Evolutionary conservation across 2,888 invertebrate species (phyloP).

Genomic region (Drosophila mercatorum): DNA sequence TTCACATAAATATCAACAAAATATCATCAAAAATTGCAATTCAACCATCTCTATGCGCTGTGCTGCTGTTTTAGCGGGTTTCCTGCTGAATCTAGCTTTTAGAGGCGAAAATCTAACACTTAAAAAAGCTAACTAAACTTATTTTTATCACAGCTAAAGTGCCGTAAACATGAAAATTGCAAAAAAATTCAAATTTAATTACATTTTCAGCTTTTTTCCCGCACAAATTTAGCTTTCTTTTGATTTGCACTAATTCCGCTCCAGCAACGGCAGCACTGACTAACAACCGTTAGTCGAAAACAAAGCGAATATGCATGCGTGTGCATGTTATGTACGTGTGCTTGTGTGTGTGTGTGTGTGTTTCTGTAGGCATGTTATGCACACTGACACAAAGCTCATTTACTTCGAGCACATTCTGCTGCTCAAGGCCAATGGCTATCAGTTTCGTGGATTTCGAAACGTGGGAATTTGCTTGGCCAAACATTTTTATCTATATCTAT

Average conservation of each 20-base stretch:
- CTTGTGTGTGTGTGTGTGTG: no score
- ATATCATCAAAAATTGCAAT: slow-evolving; percentile 25
- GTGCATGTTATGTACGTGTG: not conserved
- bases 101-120: not conserved
- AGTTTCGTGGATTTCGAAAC: not conserved
- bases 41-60: slow-evolving; percentile 8
- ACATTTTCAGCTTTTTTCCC: not conserved
- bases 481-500: slow-evolving; percentile 4
- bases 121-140: not conserved
- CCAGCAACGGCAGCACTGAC: not conserved
- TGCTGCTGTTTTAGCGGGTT: not conserved
- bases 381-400: slow-evolving; percentile 24
- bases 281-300: slow-evolving; percentile 44
- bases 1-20: slow-evolving; percentile 3
- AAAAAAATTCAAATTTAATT: not conserved
- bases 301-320: slow-evolving; percentile 17
- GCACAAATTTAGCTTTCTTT: not conserved
- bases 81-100: not conserved
- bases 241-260: not conserved
- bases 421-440: slow-evolving; percentile 21
- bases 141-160: not conserved
- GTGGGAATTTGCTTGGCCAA: slow-evolving; percentile 9
- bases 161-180: not conserved
- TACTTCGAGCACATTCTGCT: slow-evolving; percentile 2
- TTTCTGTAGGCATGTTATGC: not conserved